Evolutionary conservation across 2,113 vertebrate species (phyloP), one percentile per base, ranked within the genome.

Genomic region (Tachuris rubrigastra): DNA sequence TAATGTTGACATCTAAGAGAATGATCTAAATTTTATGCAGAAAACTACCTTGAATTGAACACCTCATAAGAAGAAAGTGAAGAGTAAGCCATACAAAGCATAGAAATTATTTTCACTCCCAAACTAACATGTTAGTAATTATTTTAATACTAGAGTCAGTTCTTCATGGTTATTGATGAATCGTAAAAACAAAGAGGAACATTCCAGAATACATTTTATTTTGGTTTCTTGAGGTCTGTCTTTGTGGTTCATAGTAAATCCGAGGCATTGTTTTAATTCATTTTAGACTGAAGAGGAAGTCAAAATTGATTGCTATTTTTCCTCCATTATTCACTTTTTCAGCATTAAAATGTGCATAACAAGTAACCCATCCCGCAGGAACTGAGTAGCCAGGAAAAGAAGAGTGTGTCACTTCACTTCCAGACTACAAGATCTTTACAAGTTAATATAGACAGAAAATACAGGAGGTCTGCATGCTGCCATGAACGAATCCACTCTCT

Each of bases 1-100:
- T 93, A 81, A 80, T 77, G 87, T 73, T 96, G 85, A 77, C 85
- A 92, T 94, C 76, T 85, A 90, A 95, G 72, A 79, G 68, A 90
- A 75, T 44, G 27, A 84, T 74, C 55, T 91, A 75, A 69, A 87
- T 92, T 94, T 80, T 77, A 94, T 80, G 30, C 55, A 76, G 80
- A 90, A 96, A 90, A 74, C 56, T n/a, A n/a, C 52, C 35, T 63
- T 82, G 78, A 90, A 53, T 44, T 68, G 62, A 79, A 49, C 35
- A 42, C 47, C 50, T 82, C 56, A 31, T 65, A 60, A 60, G 73
- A 31, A 46, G 58, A 84, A 91, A 96, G 55, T 41, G 24, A 69
- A 68, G 55, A 76, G 12, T 47, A 60, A 95, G 59, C 49, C n/a
- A 58, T 56, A 56, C 12, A 50, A 76, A 63, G 52, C 31, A 10